Conservation (phyloP, 2,888 invertebrate species). For the Leptinotarsa tumamoca region DNA sequence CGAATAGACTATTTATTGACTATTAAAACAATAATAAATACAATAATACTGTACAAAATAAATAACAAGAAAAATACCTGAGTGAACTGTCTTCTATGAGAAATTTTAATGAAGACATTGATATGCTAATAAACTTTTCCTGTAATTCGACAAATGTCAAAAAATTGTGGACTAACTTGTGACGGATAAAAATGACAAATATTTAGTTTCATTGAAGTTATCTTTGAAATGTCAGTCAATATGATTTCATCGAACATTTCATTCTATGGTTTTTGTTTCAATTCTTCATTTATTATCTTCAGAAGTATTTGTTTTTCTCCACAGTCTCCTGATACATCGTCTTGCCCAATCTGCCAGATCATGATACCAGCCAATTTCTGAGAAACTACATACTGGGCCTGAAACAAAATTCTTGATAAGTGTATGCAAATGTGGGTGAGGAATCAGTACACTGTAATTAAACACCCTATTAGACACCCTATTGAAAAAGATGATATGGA, state of each 20-base stretch:
- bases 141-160: too few species aligned
- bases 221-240: background rate
- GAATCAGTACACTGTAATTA: too few species aligned
- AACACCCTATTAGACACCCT: too few species aligned
- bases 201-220: background rate
- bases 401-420: background rate
- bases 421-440: too few species aligned
- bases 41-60: background rate
- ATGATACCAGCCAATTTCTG: constrained; percentile 40
- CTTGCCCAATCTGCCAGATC: constrained; percentile 48
- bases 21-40: background rate
- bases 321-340: constrained; percentile 44
- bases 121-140: too few species aligned
- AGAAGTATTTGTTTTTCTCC: constrained; percentile 35
- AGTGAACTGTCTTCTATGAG: background rate
- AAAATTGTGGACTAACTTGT: too few species aligned
- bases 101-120: too few species aligned
- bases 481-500: too few species aligned
- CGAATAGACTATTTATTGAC: background rate
- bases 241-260: background rate
- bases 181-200: too few species aligned
- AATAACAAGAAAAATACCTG: background rate
- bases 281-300: constrained; percentile 28
- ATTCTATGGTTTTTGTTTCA: constrained; percentile 17
- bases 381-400: constrained; percentile 22